These are phyloP conservation scores for Buphagus erythrorhynchus DNA, from an alignment of 2,797 vertebrate genomes.

Conservation along the genomic window DNA sequence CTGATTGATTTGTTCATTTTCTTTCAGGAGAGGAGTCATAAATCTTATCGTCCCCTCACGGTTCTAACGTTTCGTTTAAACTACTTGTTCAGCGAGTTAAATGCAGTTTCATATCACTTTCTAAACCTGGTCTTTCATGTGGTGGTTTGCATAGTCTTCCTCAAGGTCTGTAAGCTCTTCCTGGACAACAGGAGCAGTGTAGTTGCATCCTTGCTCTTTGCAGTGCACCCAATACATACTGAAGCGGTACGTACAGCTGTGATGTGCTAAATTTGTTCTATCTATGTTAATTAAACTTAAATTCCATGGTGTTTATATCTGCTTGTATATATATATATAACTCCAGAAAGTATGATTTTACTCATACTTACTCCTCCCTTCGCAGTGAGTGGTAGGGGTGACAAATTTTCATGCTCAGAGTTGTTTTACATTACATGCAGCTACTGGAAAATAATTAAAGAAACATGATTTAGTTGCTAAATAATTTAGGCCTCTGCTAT, in stretches of 20 bases:
- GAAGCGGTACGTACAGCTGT: slow-evolving; percentile 89
- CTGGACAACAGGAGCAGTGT: slow-evolving; percentile 87
- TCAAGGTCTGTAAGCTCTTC: slow-evolving; percentile 92
- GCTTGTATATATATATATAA: not conserved
- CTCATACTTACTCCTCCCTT: not conserved
- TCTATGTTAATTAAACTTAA: not conserved
- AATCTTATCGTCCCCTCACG: slow-evolving; percentile 95
- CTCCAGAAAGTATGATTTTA: not conserved
- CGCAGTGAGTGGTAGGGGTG: not conserved
- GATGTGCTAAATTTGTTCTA: not conserved
- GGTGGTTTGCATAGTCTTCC: slow-evolving; percentile 90
- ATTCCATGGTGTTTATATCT: not conserved
- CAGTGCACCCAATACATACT: slow-evolving; percentile 95
- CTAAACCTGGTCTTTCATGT: slow-evolving; percentile 90
- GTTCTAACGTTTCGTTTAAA: slow-evolving; percentile 97
- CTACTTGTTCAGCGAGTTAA: slow-evolving; percentile 93
- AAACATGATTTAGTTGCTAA: not conserved
- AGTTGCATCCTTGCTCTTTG: slow-evolving; percentile 91
- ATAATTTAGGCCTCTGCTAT: not conserved
- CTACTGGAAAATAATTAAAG: not conserved
- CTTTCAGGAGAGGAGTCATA: slow-evolving; percentile 94
- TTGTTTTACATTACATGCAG: not conserved
- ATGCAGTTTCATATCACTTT: slow-evolving; percentile 93
- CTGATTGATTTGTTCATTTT: not conserved
- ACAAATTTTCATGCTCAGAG: not conserved